Percentiles rank a stretch among this genome's conserved stretches.
These are phyloP conservation scores for Catonia carolina DNA, from an alignment of 2,888 invertebrate species.

Conservation along the genomic window DNA sequence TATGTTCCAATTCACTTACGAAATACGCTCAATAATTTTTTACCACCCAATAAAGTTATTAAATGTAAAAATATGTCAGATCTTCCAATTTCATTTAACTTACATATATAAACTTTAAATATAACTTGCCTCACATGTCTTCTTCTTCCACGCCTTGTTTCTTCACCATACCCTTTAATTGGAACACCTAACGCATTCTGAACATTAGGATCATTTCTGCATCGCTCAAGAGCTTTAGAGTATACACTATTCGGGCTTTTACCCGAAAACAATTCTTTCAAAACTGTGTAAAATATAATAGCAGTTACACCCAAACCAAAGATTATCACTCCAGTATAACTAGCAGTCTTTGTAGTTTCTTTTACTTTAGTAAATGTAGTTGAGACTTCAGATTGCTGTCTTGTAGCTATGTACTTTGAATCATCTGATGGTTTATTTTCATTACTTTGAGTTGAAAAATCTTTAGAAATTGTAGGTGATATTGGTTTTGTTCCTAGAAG, in stretches of 20 bases:
- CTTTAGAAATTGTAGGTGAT: too few relatives aligned
- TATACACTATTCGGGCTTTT: constrained; percentile 83
- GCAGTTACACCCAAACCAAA: constrained; percentile 75
- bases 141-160: constrained; percentile 71
- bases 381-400: neutral
- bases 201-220: constrained; percentile 66
- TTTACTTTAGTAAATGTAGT: constrained; percentile 60
- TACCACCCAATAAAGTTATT: too few relatives aligned
- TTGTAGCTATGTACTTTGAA: neutral
- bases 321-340: constrained; percentile 75
- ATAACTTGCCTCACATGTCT: constrained; percentile 61
- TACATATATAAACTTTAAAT: too few relatives aligned
- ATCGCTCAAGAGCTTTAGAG: constrained; percentile 66
- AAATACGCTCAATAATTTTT: too few relatives aligned
- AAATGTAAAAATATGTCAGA: too few relatives aligned
- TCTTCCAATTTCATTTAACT: too few relatives aligned
- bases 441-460: neutral
- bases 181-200: constrained; percentile 82
- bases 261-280: constrained; percentile 79
- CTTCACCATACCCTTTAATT: constrained; percentile 84
- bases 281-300: constrained; percentile 74
- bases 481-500: too few relatives aligned
- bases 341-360: constrained; percentile 83
- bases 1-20: too few relatives aligned
- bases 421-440: neutral